A percentile compares a stretch with the other conserved stretches of the same genome.
phyloP scores from a whole-genome alignment of 2,888 invertebrate genomes.

The Chydorus sphaericus region DNA sequence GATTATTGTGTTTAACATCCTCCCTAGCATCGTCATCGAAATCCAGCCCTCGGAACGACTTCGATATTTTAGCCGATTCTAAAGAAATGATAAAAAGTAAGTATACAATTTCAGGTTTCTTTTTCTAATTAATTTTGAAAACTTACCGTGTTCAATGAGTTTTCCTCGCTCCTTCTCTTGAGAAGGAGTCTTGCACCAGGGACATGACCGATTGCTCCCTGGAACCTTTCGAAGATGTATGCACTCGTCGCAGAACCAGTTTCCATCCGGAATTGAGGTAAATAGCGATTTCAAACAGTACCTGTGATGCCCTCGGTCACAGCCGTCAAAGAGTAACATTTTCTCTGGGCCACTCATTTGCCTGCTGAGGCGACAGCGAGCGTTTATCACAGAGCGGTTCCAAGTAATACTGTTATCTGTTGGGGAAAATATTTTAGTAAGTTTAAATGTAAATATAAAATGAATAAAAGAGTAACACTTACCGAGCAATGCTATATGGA shows the following conservation, averaged over 20 bases:
- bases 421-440: too few species aligned
- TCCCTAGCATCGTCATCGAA: too few species aligned
- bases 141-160: constrained; percentile 1
- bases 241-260: constrained; percentile 81
- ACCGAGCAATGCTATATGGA: constrained; percentile 64
- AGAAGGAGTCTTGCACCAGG: constrained; percentile 33
- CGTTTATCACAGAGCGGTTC: constrained; percentile 69
- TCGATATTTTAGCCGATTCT: too few species aligned
- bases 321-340: constrained; percentile 85
- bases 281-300: constrained; percentile 88
- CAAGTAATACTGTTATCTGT: constrained; percentile 69
- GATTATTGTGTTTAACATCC: too few species aligned
- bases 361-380: constrained; percentile 71
- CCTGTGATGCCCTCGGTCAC: constrained; percentile 85
- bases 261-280: constrained; percentile 70
- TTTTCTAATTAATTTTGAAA: too few species aligned
- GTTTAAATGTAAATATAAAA: not conserved
- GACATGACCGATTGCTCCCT: constrained; percentile 45
- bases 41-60: too few species aligned
- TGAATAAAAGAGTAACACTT: constrained; percentile 15
- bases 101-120: too few species aligned
- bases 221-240: constrained; percentile 43
- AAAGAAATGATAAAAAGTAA: too few species aligned
- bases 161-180: constrained; percentile 5
- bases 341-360: constrained; percentile 73